Evolutionary conservation across 2,113 vertebrate species (phyloP), one percentile per base, ranked within the genome.

Genomic region (Menura novaehollandiae): DNA sequence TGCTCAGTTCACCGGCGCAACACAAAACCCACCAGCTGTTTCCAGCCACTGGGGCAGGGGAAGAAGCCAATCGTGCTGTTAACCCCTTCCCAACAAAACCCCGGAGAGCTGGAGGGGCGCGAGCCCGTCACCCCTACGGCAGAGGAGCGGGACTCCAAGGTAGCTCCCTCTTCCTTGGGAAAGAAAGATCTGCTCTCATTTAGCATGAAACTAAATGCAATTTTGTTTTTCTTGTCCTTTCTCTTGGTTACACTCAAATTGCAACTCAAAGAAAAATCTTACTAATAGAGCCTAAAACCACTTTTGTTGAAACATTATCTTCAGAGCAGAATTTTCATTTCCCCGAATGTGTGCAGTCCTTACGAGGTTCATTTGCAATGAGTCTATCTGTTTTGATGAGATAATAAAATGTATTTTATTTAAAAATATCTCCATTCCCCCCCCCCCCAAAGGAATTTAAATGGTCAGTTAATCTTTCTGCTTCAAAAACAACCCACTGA

Each of bases 11-110:
- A 96, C 43, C 91, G 79, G 94, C 66, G 37, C 96, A 64, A 96
- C 89, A 98, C 98, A 98, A 98, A 98, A 98, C 97, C 97, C 97
- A 81, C 97, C 98, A 98, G 98, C 98, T 98, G 98, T 98, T 98
- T 97, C 83, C 96, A 97, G 96, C 97, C 91, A 58, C 85, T 75
- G 91, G 88, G 47, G 91, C 94, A 90, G 86, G 85, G 86, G 72
- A 63, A 71, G 93, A 41, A 74, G 6, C 47, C 60, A n/a, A 64
- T 71, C 13, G 68, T 22, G 76, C 80, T 58, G 79, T 97, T 97
- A 95, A 97, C 83, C 91, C 97, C 60, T 97, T 97, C 94, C 72
- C 88, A 76, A 85, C 95, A 86, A 37, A 76, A 55, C 3, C 33
- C 64, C 0, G 1, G 24, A 43, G 35, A 63, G 39, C 16, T 24